Base-by-base conservation (phyloP, 2,888 invertebrate species). In the Diaprepes abbreviatus region DNA sequence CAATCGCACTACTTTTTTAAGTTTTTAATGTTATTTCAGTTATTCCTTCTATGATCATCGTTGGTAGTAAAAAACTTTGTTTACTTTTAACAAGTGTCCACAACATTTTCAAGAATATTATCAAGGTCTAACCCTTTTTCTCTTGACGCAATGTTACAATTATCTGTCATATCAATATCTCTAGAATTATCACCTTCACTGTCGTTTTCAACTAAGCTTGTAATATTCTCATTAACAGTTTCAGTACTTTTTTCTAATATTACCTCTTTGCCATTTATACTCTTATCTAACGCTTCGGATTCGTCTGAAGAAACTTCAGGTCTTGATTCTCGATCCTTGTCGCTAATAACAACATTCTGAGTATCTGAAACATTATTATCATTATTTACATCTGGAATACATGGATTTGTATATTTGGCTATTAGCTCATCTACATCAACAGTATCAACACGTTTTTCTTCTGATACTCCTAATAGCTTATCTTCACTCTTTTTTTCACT, bases 291-390 rank as follows among this genome's bases (percentile, higher is more conserved):
- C 5, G 40, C 17, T 43, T 43, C 40, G 10, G 31, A 28, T 28
- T 1, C 57, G 1, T 4, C 5, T 14, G 38, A 38, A 57, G 55
- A 21, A 10, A 6, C 12, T 14, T 24, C 16, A 33, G 31, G 10
- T 21, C 12, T 33, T 21, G 24, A 10, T 38, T 5, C 43, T 58
- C 9, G 19, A 58, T 43, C 10, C 7, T 31, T 14, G 43, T 38
- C 19, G 16, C 57, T 14, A 58, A 12, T 4, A 17, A 10, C 58
- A 31, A 9, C 58, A 58, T 58, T 16, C 10, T 31, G 58, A 40
- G 28, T 43, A 58, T 58, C 58, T 58, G 43, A 58, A 40, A 58
- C 40, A 58, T 40, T 58, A 58, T 58, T 19, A 35, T 54, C 57
- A 21, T 36, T 54, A 54, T 38, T 19, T 55, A 55, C n/a, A 38